Conservation (phyloP, 2,113 vertebrate genomes). For the Spheniscus mendiculus region DNA sequence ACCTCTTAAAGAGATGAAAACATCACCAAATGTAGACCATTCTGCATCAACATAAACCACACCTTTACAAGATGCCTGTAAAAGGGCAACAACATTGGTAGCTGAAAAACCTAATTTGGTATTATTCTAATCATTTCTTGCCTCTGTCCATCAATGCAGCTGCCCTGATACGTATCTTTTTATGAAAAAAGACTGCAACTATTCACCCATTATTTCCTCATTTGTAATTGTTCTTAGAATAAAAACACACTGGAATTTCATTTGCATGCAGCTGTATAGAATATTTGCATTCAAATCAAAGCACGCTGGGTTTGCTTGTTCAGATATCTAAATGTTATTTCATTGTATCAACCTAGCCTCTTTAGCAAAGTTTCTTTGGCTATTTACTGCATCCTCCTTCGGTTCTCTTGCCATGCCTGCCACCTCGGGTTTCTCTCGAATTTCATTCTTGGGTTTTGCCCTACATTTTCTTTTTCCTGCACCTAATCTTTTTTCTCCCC, state of each 20-base stretch:
- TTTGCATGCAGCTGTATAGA: neutral
- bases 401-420: neutral
- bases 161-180: fast-evolving
- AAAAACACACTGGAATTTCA: neutral
- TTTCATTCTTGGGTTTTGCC: neutral
- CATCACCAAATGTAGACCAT: neutral
- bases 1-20: neutral
- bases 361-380: neutral
- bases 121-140: neutral
- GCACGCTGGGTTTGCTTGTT: neutral
- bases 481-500: neutral
- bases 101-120: neutral
- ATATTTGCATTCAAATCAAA: neutral
- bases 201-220: neutral
- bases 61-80: neutral
- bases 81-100: neutral
- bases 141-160: neutral
- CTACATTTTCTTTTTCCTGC: neutral
- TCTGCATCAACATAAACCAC: neutral
- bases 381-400: neutral
- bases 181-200: neutral
- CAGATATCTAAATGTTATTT: neutral
- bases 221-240: neutral
- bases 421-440: neutral
- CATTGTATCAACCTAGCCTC: neutral